These are phyloP conservation scores for Thaleichthys pacificus DNA, from an alignment of 2,797 vertebrate species.

Conservation along the genomic window DNA sequence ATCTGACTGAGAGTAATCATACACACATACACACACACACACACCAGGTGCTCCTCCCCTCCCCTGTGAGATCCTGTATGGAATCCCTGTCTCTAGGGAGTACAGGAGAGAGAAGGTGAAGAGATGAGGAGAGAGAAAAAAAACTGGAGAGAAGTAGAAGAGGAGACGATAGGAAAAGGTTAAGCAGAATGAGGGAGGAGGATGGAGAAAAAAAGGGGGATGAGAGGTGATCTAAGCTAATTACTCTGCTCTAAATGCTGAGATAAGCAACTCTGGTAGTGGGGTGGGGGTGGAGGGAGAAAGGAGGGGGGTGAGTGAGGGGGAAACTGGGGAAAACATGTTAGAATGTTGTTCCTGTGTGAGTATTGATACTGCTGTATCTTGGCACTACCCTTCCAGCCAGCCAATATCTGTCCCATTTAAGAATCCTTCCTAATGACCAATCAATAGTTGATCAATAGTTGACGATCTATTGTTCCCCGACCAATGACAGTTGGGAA, in stretches of 20 bases:
- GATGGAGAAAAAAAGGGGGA: neutral
- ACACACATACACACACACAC: neutral
- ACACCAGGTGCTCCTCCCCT: neutral
- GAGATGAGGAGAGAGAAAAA: no score
- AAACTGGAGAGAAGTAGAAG: no score
- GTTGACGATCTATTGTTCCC: no score
- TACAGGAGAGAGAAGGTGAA: neutral
- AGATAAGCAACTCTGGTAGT: neutral
- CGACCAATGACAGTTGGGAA: no score
- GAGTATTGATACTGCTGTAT: no score
- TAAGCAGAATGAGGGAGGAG: neutral
- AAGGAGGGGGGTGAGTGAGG: neutral
- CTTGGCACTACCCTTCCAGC: no score
- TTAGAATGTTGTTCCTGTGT: no score
- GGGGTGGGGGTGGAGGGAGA: neutral
- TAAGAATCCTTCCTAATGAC: no score
- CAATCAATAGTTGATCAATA: no score
- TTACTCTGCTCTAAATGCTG: no score
- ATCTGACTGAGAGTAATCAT: no score
- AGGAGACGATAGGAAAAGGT: neutral
- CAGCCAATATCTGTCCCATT: no score
- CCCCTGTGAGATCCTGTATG: neutral
- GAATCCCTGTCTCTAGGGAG: neutral
- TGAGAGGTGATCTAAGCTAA: neutral
- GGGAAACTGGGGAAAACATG: neutral